These are phyloP conservation scores for Drosophila barbarae DNA, from an alignment of 2,888 invertebrate species.

Conservation along the genomic window DNA sequence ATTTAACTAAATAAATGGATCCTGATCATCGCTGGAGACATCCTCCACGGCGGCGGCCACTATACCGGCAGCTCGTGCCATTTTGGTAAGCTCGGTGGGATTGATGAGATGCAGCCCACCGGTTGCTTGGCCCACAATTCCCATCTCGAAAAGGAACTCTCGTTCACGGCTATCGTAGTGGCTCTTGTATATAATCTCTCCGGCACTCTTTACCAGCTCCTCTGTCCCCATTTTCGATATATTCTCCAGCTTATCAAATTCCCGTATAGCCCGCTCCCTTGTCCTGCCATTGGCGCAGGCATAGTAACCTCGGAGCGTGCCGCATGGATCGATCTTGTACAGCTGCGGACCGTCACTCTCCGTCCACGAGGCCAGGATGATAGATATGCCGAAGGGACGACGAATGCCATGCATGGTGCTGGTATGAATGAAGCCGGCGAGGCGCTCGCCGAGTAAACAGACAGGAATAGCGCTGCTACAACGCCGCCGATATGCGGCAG, in stretches of 20 bases:
- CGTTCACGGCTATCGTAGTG: conserved; percentile 85
- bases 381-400: conserved; percentile 96
- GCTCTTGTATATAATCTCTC: conserved; percentile 94
- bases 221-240: conserved; percentile 88
- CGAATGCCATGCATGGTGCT: conserved; percentile 98
- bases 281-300: conserved; percentile 99
- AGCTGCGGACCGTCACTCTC: conserved; percentile 90
- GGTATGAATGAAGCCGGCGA: conserved; percentile 98
- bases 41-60: no score
- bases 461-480: conserved; percentile 93
- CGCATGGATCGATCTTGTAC: conserved; percentile 98
- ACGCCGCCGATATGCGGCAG: conserved; percentile 92
- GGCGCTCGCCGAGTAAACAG: conserved; percentile 92
- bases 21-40: neutral
- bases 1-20: conserved; percentile 5
- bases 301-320: conserved; percentile 95
- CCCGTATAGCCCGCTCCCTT: conserved; percentile 98
- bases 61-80: conserved; percentile 82
- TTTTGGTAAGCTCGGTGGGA: conserved; percentile 87
- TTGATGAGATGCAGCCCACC: conserved; percentile 90
- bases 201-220: conserved; percentile 95
- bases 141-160: conserved; percentile 95
- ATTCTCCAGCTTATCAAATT: conserved; percentile 96
- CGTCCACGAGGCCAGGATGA: conserved; percentile 91
- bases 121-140: conserved; percentile 92